These are phyloP conservation scores for Heptranchias perlo DNA, from an alignment of 2,113 vertebrate species.

Conservation along the genomic window DNA sequence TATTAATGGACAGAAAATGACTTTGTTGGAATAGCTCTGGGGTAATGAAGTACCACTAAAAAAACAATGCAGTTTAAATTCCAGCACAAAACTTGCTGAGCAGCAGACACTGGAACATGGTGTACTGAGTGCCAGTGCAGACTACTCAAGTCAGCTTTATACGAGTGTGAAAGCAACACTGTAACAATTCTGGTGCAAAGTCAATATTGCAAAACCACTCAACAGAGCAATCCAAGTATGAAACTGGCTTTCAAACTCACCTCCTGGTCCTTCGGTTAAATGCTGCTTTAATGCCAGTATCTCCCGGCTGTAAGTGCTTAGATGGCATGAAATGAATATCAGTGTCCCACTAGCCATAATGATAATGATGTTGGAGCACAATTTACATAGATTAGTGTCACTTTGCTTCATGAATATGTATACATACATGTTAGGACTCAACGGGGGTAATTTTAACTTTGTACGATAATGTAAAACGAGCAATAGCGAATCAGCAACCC, in stretches of 20 bases:
- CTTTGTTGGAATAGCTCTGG: no score
- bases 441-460: neutral
- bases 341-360: neutral
- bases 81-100: no score
- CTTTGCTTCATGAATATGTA: neutral
- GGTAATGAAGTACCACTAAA: neutral
- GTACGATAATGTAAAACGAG: neutral
- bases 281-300: neutral
- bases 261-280: neutral
- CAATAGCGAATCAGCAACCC: neutral
- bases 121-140: no score
- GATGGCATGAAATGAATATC: neutral
- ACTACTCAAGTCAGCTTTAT: no score
- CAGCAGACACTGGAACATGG: no score
- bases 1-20: no score
- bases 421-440: neutral
- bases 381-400: neutral
- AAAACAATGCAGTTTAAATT: neutral
- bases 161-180: no score
- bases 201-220: neutral
- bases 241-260: neutral
- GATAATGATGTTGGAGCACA: neutral
- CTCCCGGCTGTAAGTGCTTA: neutral
- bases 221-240: neutral
- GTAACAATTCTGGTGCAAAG: no score